Evolutionary conservation across 2,113 vertebrate species (phyloP).

Genomic region (Dendrocopos noguchii): DNA sequence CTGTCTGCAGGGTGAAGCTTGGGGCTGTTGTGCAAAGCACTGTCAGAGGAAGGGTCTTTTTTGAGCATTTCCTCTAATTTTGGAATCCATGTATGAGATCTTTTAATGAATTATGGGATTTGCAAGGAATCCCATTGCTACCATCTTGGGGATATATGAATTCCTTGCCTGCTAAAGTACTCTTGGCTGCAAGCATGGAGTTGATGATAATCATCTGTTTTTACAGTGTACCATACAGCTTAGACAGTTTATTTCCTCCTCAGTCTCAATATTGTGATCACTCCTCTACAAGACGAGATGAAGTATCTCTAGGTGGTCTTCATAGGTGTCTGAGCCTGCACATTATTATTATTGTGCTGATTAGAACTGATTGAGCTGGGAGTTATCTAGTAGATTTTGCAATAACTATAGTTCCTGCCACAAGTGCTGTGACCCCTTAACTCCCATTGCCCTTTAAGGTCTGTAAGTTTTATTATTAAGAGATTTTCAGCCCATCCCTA

Average conservation of each 20-base stretch:
- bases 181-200: neutral
- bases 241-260: neutral
- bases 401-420: conserved; percentile 5
- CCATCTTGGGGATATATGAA: neutral
- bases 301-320: neutral
- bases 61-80: neutral
- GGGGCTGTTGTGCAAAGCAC: neutral
- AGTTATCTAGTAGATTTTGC: conserved; percentile 3
- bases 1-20: neutral
- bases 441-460: conserved; percentile 22
- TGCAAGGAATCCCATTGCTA: neutral
- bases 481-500: conserved; percentile 42
- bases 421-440: conserved; percentile 7
- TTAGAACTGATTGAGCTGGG: neutral
- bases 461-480: conserved; percentile 15
- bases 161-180: neutral
- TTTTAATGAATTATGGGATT: neutral
- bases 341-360: neutral
- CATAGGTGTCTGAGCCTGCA: neutral
- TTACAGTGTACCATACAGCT: neutral
- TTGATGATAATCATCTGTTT: neutral
- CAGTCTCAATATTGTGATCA: neutral
- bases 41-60: neutral
- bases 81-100: neutral
- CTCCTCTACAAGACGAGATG: neutral